These are phyloP conservation scores for Poeciliopsis paucimaculata DNA, from an alignment of 2,797 vertebrate species.

Conservation along the genomic window DNA sequence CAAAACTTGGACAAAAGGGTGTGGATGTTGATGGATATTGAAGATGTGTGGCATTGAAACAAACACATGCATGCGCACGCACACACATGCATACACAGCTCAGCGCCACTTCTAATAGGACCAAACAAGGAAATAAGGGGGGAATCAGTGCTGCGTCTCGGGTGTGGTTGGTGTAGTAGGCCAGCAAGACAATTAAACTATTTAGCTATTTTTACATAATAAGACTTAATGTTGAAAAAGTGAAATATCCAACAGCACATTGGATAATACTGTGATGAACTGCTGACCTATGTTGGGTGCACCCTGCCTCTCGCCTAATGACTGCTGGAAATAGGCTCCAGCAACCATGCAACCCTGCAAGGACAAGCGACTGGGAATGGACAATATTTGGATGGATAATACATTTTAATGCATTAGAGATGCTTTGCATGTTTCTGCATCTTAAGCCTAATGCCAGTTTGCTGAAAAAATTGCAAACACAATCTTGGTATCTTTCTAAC, in stretches of 20 bases:
- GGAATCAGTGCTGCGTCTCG: constrained; percentile 49
- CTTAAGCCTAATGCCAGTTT: not conserved
- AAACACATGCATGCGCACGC: constrained; percentile 40
- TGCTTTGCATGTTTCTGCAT: not conserved
- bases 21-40: constrained; percentile 76
- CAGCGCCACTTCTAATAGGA: constrained; percentile 35
- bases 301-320: not conserved
- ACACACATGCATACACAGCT: constrained; percentile 9
- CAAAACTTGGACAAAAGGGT: constrained; percentile 77
- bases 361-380: not conserved
- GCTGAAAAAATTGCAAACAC: not conserved
- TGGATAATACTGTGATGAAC: not conserved
- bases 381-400: not conserved
- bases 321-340: not conserved
- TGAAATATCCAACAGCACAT: not conserved
- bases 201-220: constrained; percentile 30
- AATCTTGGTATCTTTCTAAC: not conserved
- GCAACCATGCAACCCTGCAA: not conserved
- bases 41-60: constrained; percentile 72
- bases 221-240: not conserved
- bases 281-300: not conserved
- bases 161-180: constrained; percentile 69
- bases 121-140: constrained; percentile 54
- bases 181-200: constrained; percentile 49
- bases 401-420: not conserved